Evolutionary conservation across 2,888 invertebrate genomes (phyloP).

Genomic region (Cataglyphis cursor): DNA sequence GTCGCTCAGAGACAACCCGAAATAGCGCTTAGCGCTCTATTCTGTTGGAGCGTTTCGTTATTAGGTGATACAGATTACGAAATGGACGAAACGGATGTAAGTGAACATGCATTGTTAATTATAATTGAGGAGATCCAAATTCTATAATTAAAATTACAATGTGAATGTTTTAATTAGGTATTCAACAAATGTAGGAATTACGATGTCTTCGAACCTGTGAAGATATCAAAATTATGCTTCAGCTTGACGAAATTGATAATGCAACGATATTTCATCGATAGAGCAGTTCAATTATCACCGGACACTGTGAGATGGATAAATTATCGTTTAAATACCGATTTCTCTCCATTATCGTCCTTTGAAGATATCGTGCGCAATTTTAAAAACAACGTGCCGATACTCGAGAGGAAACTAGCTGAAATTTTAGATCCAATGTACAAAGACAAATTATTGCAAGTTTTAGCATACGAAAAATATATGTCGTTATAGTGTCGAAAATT

Average conservation of each 20-base stretch:
- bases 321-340: constrained; percentile 63
- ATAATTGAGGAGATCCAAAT: background rate
- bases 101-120: constrained; percentile 37
- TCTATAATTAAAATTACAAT: constrained; percentile 12
- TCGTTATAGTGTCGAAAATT: constrained; percentile 6
- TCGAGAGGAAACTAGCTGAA: constrained; percentile 69
- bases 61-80: constrained; percentile 79
- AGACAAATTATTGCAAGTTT: constrained; percentile 77
- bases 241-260: constrained; percentile 53
- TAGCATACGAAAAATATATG: constrained; percentile 71
- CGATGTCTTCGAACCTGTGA: constrained; percentile 81
- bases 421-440: constrained; percentile 80
- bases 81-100: constrained; percentile 84
- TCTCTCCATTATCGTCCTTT: constrained; percentile 63
- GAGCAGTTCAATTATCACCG: constrained; percentile 56
- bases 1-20: constrained; percentile 63
- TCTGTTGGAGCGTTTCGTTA: constrained; percentile 82
- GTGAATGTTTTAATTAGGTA: constrained; percentile 74
- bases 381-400: constrained; percentile 65
- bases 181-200: constrained; percentile 83
- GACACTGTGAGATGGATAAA: constrained; percentile 75
- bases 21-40: constrained; percentile 76
- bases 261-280: constrained; percentile 57
- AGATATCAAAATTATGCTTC: constrained; percentile 69
- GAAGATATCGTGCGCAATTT: constrained; percentile 72